Base-by-base conservation (phyloP, 2,113 vertebrate genomes). In the Platanista minor region DNA sequence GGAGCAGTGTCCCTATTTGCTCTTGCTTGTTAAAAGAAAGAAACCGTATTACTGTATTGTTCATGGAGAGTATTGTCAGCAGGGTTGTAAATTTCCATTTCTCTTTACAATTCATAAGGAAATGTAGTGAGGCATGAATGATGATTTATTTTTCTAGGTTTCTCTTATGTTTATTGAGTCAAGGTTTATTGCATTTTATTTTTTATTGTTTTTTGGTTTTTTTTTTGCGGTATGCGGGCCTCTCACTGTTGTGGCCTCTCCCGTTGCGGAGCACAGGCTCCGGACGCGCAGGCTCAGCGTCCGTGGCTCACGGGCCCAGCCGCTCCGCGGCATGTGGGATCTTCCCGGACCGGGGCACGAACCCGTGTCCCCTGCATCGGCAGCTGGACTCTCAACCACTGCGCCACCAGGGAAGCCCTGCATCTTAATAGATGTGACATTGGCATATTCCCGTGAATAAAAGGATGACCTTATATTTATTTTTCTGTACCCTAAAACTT, bases 1-100 rank as follows among this genome's bases (percentile, higher is more conserved):
- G 74, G 80, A 71, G 11, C 54, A 54, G 77, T 87, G 96, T 97
- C 95, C 96, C 95, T 46, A 25, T 8, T 87, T 97, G 96, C 96
- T 96, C 96, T 95, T 59, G n/a, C 8, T 93, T 88, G 43, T 62
- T 77, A 80, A 46, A 81, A 92, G 15, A 88, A 83, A 29, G 36
- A 66, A 86, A 46, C 31, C 36, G 36, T 14, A 23, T 88, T 82
- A 75, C 82, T 77, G 33, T 52, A 23, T 92, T 90, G 54, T 80
- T 61, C 27, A 0, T 25, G n/a, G 29, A 82, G 71, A 54, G 3
- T 52, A 82, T 91, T 61, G 61, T 88, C 43, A 81, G 59, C 54
- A 93, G 61, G 61, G 39, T 57, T 57, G 3, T 72, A 39, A 61
- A 29, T 91, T 89, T 93, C 67, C 36, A 52, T 71, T 87, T 96